phyloP scores from a whole-genome alignment of 2,113 vertebrate genomes.

The Meleagris gallopavo region DNA sequence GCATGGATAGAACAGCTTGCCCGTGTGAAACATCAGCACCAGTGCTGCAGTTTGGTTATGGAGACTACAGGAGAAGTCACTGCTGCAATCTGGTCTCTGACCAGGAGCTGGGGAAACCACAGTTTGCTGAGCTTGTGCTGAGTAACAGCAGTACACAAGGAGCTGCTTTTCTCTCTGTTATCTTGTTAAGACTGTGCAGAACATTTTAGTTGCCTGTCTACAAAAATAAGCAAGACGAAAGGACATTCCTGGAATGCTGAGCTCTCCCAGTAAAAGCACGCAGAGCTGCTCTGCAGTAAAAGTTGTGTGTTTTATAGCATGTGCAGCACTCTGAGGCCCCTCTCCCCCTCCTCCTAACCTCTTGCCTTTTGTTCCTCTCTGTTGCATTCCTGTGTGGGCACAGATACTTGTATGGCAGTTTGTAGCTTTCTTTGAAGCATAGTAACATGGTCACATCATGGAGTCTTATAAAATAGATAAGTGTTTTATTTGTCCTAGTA shows the following conservation, averaged over 20 bases:
- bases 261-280: neutral
- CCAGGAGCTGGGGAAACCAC: neutral
- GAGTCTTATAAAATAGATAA: neutral
- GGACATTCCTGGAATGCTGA: neutral
- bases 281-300: neutral
- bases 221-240: neutral
- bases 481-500: neutral
- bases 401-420: neutral
- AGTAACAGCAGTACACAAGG: neutral
- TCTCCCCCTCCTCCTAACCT: neutral
- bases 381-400: neutral
- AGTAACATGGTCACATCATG: rapidly evolving
- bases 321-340: neutral
- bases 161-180: neutral
- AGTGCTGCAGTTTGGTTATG: neutral
- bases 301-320: neutral
- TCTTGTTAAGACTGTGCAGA: neutral
- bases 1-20: neutral
- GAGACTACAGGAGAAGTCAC: neutral
- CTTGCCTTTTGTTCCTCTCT: neutral
- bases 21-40: neutral
- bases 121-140: rapidly evolving
- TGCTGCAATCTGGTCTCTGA: neutral
- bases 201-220: neutral
- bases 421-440: neutral